Base-by-base conservation (phyloP, 1,140 invertebrate genomes). In the Drosophila equinoxialis region DNA sequence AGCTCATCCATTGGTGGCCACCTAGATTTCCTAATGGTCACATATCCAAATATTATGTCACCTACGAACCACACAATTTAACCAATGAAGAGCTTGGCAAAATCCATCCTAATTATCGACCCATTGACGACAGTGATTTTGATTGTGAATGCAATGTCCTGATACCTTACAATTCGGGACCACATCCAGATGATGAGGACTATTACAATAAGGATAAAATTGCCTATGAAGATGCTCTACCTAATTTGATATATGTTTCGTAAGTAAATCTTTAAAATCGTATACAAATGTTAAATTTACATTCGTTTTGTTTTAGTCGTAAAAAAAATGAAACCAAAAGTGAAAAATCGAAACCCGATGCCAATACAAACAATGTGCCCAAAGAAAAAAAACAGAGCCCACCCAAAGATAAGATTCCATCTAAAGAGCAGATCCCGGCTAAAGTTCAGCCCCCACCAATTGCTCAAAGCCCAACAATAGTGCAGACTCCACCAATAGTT, bases 1-100 rank as follows among this genome's bases (percentile, higher is more conserved):
- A 91, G 90, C 41, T 75, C 0, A 8, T 91, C 0, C 75, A 86
- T 35, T 91, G 90, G 90, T 91, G 90, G 90, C 90, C 90, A 55
- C 90, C 90, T 8, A 62, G 35, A n/a, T 77, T 68, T 14, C 77
- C 81, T 0, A 91, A 91, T 57, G 90, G 90, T 0, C 26, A 60
- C 55, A 90, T 91, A 4, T 60, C 39, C 10, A 79, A 74, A 6
- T 91, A 91, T 30, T 42, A 77, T 37, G 33, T 91, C 3, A 59
- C 65, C 54, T 77, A 69, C 20, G 77, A 84, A n/a, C 13, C 41
- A 39, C 58, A 69, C 4, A 87, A 86, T 67, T 6, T 61, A 6
- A 87, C 76, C 41, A 48, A 63, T 8, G 33, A 10, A 14, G 60
- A 71, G 39, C 26, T 72, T 10, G 41, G n/a, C 1, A 79, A 68